Evolutionary conservation across 2,888 invertebrate species (phyloP).

Genomic region (Bimastos eiseni): DNA sequence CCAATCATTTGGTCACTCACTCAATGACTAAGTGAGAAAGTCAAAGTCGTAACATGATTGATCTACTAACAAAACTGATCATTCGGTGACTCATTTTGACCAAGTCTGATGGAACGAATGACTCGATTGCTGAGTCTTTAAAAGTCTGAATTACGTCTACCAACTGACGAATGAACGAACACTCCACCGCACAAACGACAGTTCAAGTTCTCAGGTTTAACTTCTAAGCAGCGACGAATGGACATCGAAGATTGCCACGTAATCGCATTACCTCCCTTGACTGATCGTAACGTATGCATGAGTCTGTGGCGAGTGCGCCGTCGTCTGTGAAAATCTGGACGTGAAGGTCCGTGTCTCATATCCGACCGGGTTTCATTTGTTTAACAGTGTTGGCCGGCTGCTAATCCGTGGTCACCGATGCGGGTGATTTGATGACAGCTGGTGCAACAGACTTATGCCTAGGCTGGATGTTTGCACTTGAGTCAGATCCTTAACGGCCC

Average conservation of each 20-base stretch:
- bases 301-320: not conserved
- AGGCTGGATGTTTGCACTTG: not conserved
- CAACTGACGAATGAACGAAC: not conserved
- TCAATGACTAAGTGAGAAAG: not conserved
- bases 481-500: not conserved
- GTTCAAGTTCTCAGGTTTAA: too few species aligned
- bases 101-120: too few species aligned
- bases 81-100: not conserved
- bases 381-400: not conserved
- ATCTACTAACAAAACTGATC: not conserved
- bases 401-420: slow-evolving; percentile 2
- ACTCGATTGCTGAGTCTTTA: too few species aligned
- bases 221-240: not conserved
- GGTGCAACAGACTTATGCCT: not conserved
- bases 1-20: not conserved
- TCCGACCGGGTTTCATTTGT: slow-evolving; percentile 7
- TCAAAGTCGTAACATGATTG: not conserved
- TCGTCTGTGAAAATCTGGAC: not conserved
- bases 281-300: slow-evolving; percentile 6
- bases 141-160: too few species aligned
- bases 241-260: not conserved
- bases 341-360: slow-evolving; percentile 2
- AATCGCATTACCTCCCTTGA: not conserved
- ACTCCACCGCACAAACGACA: not conserved
- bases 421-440: slow-evolving; percentile 13